Evolutionary conservation across 2,113 vertebrate species (phyloP), one percentile per base, ranked within the genome.

Genomic region (Neodontobutis hainanensis): DNA sequence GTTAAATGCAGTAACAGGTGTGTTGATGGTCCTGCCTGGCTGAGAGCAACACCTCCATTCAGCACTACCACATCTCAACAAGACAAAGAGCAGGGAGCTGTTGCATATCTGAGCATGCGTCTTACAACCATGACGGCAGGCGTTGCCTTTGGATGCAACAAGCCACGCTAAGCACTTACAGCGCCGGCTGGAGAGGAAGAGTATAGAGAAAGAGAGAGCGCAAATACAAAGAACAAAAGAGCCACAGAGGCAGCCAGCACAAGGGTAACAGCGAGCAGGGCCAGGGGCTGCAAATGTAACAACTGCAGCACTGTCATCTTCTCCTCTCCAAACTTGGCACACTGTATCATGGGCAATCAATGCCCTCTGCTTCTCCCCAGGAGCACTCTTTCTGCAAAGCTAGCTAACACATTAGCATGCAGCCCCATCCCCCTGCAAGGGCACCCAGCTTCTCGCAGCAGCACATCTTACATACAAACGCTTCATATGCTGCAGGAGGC

Each of bases 1-100:
- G 14, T 0, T 6, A 51, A 19, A 27, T 5, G 12, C 51, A 3
- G 60, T 44, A 34, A 48, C 2, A 15, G 42, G 58, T 44, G 38
- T 10, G 51, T 52, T 47, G 74, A 66, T 50, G 56, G 45, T 53
- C 42, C 45, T 15, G 19, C 67, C 68, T 8, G 52, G 57, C 69
- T 42, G 56, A 57, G 48, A 59, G 82, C 52, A 78, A 83, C 63
- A 70, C 63, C 75, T 69, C 35, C 70, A 47, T 72, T 50, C 36
- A n/a, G 49, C 65, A 73, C 77, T 58, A 70, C 80, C 43, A 49
- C 58, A 68, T 59, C 72, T 71, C 43, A 42, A 55, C 62, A 0
- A 89, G 87, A 90, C 87, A 90, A 90, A 90, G 89, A 84, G 68
- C 58, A 7, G 70, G 65, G 80, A 83, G 77, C 85, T 81, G 84